Evolutionary conservation across 2,797 vertebrate genomes (phyloP).

Genomic region (Valencia hispanica): DNA sequence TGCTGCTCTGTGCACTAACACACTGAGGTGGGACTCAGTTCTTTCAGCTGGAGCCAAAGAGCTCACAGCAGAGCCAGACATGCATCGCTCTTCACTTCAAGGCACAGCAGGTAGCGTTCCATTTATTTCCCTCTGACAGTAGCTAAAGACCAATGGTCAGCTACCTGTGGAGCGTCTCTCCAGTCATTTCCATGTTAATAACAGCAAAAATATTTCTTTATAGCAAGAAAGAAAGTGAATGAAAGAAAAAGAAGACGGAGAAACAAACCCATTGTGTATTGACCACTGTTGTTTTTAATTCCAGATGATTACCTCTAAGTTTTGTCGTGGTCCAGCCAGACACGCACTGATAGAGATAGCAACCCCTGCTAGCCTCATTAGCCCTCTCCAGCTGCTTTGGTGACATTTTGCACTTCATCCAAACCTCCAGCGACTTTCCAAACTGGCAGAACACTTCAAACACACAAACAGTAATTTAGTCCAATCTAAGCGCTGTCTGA

Average conservation of each 20-base stretch:
- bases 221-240: conserved; percentile 4
- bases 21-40: neutral
- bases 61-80: conserved; percentile 17
- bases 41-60: neutral
- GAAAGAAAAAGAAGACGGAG: conserved; percentile 7
- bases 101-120: conserved; percentile 71
- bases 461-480: conserved; percentile 63
- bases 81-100: conserved; percentile 58
- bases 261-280: neutral
- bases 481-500: conserved; percentile 52
- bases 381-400: conserved; percentile 69
- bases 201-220: conserved; percentile 48
- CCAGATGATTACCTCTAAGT: conserved; percentile 52
- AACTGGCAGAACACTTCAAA: conserved; percentile 26
- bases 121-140: conserved; percentile 55
- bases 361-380: conserved; percentile 68
- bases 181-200: conserved; percentile 74
- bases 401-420: conserved; percentile 68
- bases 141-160: conserved; percentile 48
- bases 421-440: conserved; percentile 31
- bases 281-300: conserved; percentile 51
- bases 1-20: neutral
- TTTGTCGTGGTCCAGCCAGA: conserved; percentile 15
- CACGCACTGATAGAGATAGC: conserved; percentile 47
- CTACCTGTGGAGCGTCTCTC: conserved; percentile 50